A percentile compares a stretch with the other conserved stretches of the same genome.
Evolutionary conservation across 2,113 vertebrate genomes (phyloP).

Genomic region (Pelvicachromis taeniatus): DNA sequence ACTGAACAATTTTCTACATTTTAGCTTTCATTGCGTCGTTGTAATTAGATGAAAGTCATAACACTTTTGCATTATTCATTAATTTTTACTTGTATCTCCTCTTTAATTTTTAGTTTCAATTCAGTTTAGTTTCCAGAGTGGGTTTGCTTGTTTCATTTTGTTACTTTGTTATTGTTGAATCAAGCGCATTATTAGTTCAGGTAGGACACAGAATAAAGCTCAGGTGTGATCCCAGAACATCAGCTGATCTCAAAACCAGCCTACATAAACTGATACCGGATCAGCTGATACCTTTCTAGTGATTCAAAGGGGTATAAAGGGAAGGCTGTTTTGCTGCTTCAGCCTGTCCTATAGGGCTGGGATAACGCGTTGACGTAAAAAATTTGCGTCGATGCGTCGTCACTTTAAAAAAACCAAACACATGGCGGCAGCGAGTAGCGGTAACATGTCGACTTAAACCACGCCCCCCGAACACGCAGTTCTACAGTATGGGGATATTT

Average conservation of each 20-base stretch:
- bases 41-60: background rate
- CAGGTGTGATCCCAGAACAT: background rate
- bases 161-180: background rate
- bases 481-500: too few relatives aligned
- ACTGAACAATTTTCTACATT: background rate
- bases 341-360: background rate
- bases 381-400: too few relatives aligned
- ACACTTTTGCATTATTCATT: background rate
- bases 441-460: too few relatives aligned
- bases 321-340: background rate
- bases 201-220: background rate
- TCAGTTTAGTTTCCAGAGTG: background rate
- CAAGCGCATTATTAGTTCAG: fast-evolving
- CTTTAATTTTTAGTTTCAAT: background rate
- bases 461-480: too few relatives aligned
- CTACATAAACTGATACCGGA: background rate
- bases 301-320: background rate
- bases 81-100: background rate
- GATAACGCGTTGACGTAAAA: too few relatives aligned
- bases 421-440: too few relatives aligned
- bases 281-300: background rate
- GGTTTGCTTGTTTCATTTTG: background rate
- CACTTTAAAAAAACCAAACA: too few relatives aligned
- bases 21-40: background rate
- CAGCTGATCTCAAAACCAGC: background rate